Conservation (phyloP, 2,797 vertebrate genomes). For the Rhinichthys osculus region DNA sequence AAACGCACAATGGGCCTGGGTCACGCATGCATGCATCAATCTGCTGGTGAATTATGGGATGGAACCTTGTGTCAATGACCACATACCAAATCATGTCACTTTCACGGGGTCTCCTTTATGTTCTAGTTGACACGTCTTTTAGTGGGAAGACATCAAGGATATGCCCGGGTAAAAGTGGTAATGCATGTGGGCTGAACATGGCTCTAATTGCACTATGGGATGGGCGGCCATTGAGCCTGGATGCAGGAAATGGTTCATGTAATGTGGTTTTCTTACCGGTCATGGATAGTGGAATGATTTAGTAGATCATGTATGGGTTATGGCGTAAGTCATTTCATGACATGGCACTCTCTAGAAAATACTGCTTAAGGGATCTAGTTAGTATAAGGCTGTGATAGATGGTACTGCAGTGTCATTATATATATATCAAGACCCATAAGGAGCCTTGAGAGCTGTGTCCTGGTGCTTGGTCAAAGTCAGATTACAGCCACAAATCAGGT, state of each 20-base stretch:
- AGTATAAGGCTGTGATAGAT: conserved; percentile 30
- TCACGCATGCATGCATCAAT: conserved; percentile 71
- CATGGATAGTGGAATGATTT: conserved; percentile 67
- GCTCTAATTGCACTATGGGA: conserved; percentile 70
- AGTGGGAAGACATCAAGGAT: conserved; percentile 72
- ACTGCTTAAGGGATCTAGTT: conserved; percentile 26
- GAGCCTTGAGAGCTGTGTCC: conserved; percentile 1
- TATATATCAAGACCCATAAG: conserved; percentile 22
- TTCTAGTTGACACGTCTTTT: conserved; percentile 70
- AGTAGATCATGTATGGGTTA: conserved; percentile 59
- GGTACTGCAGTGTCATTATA: conserved; percentile 2
- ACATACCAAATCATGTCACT: conserved; percentile 72
- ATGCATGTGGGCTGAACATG: conserved; percentile 70
- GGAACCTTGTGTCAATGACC: conserved; percentile 63
- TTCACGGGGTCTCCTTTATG: conserved; percentile 72
- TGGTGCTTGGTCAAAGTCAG: conserved; percentile 18
- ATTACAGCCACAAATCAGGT: background rate
- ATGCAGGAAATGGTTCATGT: conserved; percentile 69
- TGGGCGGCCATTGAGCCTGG: conserved; percentile 60
- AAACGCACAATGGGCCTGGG: conserved; percentile 67
- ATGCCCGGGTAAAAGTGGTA: conserved; percentile 76
- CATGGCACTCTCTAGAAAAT: background rate
- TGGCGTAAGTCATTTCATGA: conserved; percentile 29
- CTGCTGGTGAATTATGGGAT: conserved; percentile 75
- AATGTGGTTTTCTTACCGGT: conserved; percentile 65